Conservation (phyloP, 2,888 invertebrate genomes). For the Synanthedon myopaeformis region DNA sequence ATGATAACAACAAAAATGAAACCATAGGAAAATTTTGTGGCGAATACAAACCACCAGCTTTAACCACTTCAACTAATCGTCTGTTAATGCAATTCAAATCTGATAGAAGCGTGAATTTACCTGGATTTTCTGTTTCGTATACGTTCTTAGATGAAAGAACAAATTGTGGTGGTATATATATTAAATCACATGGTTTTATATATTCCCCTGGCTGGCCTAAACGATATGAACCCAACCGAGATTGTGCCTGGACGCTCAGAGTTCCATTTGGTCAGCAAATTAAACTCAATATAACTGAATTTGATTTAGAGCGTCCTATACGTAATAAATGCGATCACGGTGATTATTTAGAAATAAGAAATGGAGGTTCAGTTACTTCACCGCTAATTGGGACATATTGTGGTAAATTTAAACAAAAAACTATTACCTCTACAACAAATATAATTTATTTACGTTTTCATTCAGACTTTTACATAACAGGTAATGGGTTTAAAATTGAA, state of each 20-base stretch:
- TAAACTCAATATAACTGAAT: constrained; percentile 68
- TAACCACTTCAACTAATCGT: constrained; percentile 76
- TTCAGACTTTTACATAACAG: constrained; percentile 75
- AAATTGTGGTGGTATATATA: constrained; percentile 80
- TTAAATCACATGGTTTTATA: constrained; percentile 75
- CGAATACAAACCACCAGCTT: constrained; percentile 69
- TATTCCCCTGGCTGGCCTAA: constrained; percentile 84
- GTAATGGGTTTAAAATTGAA: constrained; percentile 75
- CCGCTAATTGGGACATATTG: constrained; percentile 86
- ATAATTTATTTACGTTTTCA: constrained; percentile 80
- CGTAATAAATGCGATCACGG: constrained; percentile 39
- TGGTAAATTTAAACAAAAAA: constrained; percentile 72
- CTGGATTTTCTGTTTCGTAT: constrained; percentile 83
- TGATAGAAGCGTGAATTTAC: constrained; percentile 48
- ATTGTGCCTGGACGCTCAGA: constrained; percentile 86
- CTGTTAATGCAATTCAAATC: constrained; percentile 78
- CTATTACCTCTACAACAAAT: constrained; percentile 82
- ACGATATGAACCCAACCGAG: constrained; percentile 74
- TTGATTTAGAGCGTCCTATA: constrained; percentile 70
- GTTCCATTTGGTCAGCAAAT: constrained; percentile 80
- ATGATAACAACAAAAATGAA: constrained; percentile 47
- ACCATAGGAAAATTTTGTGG: constrained; percentile 78
- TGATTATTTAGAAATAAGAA: constrained; percentile 72
- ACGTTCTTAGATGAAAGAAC: constrained; percentile 46
- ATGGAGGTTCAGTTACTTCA: constrained; percentile 79